Evolutionary conservation across 2,797 vertebrate species (phyloP).

Genomic region (Geotrypetes seraphini): DNA sequence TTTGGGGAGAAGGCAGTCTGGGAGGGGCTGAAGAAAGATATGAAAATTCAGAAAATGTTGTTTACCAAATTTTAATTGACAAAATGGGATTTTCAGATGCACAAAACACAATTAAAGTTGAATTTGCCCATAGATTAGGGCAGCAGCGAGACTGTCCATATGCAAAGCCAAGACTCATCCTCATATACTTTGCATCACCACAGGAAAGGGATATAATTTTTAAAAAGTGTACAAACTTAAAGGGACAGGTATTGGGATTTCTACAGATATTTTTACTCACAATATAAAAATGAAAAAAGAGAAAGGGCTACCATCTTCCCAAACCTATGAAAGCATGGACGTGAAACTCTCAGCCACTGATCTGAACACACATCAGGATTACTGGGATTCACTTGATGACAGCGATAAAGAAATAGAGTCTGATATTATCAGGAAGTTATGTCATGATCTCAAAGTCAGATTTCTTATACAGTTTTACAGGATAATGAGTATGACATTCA

Average conservation of each 20-base stretch:
- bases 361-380: conserved; percentile 66
- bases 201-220: conserved; percentile 91
- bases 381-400: conserved; percentile 81
- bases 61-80: conserved; percentile 83
- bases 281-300: conserved; percentile 85
- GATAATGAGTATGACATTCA: conserved; percentile 59
- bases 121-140: conserved; percentile 88
- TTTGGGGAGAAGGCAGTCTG: no score
- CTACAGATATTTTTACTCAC: conserved; percentile 83
- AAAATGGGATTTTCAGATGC: conserved; percentile 92
- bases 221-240: conserved; percentile 97
- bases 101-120: conserved; percentile 80
- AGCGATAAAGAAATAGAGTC: conserved; percentile 83
- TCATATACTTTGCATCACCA: conserved; percentile 86
- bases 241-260: conserved; percentile 87
- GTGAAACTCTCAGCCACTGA: conserved; percentile 77
- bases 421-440: conserved; percentile 83
- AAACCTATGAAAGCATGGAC: conserved; percentile 97
- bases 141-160: conserved; percentile 91
- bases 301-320: conserved; percentile 78
- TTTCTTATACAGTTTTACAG: conserved; percentile 30
- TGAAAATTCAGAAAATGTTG: conserved; percentile 75
- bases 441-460: conserved; percentile 75
- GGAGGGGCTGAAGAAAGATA: conserved; percentile 82
- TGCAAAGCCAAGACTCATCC: conserved; percentile 90